Evolutionary conservation across 2,888 invertebrate species (phyloP).

Genomic region (Hylaea fasciaria): DNA sequence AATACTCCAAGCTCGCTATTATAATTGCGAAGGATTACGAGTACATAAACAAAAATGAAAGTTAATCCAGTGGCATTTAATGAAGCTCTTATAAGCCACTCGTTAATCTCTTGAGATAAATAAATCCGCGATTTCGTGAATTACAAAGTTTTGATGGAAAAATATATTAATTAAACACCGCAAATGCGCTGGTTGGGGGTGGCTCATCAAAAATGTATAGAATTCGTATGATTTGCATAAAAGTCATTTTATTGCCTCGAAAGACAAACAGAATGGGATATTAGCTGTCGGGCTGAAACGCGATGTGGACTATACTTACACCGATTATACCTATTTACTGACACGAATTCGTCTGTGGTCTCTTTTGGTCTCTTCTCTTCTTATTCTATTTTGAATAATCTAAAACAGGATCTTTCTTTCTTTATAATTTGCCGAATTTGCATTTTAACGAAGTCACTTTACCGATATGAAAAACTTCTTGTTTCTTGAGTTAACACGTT

Average conservation of each 20-base stretch:
- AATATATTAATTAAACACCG: constrained; percentile 81
- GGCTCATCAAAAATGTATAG: constrained; percentile 85
- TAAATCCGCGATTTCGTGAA: constrained; percentile 60
- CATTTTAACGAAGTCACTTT: too few species aligned
- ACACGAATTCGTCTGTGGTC: neutral
- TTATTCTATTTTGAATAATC: neutral
- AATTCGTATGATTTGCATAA: constrained; percentile 85
- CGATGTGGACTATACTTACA: constrained; percentile 46
- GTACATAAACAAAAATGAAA: constrained; percentile 19
- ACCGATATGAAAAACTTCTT: neutral
- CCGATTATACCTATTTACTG: constrained; percentile 14
- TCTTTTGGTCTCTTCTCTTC: neutral
- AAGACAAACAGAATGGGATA: constrained; percentile 84
- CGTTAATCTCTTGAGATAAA: constrained; percentile 48
- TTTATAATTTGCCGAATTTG: too few species aligned
- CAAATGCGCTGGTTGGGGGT: constrained; percentile 67
- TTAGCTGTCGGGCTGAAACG: constrained; percentile 80
- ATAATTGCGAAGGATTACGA: constrained; percentile 20
- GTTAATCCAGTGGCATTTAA: constrained; percentile 25
- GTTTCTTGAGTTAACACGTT: constrained; percentile 10
- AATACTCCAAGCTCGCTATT: constrained; percentile 10
- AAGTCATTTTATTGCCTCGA: constrained; percentile 84
- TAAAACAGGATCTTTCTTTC: too few species aligned
- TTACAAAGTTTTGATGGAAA: constrained; percentile 76
- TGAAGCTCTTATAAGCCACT: constrained; percentile 38